Evolutionary conservation across 2,888 invertebrate species (phyloP).

Genomic region (Volucella inflata): DNA sequence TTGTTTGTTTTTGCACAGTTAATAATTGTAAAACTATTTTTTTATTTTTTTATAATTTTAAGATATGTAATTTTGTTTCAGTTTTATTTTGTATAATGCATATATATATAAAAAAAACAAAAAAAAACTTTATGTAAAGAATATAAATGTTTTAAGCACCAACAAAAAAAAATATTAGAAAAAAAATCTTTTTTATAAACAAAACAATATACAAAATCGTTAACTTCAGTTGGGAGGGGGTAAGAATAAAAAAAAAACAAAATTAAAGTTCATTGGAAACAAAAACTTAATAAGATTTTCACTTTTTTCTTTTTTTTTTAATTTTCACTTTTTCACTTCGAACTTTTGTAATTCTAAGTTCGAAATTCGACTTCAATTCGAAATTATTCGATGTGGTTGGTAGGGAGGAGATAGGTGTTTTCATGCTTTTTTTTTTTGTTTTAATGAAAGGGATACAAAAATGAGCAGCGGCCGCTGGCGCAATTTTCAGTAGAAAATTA

Average conservation of each 20-base stretch:
- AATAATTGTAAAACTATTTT: conserved; percentile 31
- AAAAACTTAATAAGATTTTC: conserved; percentile 26
- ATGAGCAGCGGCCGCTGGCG: too few relatives aligned
- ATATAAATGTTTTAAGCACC: conserved; percentile 67
- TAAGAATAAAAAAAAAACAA: conserved; percentile 13
- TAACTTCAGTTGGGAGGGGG: conserved; percentile 41
- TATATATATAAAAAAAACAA: conserved; percentile 37
- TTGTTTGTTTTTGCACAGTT: neutral
- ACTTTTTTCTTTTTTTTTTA: neutral
- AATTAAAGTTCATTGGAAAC: conserved; percentile 39
- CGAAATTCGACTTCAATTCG: neutral
- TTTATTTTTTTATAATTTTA: neutral
- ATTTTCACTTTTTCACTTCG: conserved; percentile 3
- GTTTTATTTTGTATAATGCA: conserved; percentile 25
- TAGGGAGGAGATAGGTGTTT: too few relatives aligned
- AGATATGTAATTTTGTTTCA: conserved; percentile 25
- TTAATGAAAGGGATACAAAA: neutral
- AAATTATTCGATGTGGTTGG: neutral
- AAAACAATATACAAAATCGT: conserved; percentile 59
- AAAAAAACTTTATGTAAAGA: conserved; percentile 38
- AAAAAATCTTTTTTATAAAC: conserved; percentile 45
- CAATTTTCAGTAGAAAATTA: too few relatives aligned
- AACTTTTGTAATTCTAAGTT: neutral
- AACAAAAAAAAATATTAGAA: conserved; percentile 59
- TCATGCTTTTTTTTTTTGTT: conserved; percentile 3